These are phyloP conservation scores for Xylophagus ater DNA, from an alignment of 2,888 invertebrate genomes.

Conservation along the genomic window DNA sequence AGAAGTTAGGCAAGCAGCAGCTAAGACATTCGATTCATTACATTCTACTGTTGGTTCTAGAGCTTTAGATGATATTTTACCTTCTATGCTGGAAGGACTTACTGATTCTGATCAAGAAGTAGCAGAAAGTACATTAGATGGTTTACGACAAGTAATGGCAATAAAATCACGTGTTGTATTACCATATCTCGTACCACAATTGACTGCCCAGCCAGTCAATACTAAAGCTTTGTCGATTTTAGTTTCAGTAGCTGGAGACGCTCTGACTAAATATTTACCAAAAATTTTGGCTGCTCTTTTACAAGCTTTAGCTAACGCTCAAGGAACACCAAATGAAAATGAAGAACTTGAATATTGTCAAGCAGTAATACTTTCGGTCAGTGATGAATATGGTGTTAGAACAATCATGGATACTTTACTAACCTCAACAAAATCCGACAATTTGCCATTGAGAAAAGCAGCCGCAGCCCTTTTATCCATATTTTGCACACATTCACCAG, in stretches of 20 bases:
- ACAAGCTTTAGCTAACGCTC: slow-evolving; percentile 57
- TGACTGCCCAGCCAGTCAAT: slow-evolving; percentile 81
- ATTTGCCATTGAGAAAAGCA: slow-evolving; percentile 57
- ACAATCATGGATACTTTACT: slow-evolving; percentile 79
- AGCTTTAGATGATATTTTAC: slow-evolving; percentile 94
- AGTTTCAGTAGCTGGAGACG: slow-evolving; percentile 89
- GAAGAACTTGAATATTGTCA: slow-evolving; percentile 85
- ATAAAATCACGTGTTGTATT: slow-evolving; percentile 91
- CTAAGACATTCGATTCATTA: slow-evolving; percentile 91
- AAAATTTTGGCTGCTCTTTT: slow-evolving; percentile 88
- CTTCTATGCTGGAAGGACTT: slow-evolving; percentile 66
- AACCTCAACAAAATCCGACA: slow-evolving; percentile 57
- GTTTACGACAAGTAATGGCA: slow-evolving; percentile 92
- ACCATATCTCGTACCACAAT: slow-evolving; percentile 90
- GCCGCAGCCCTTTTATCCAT: slow-evolving; percentile 79
- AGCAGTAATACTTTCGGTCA: slow-evolving; percentile 82
- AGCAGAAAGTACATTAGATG: slow-evolving; percentile 88
- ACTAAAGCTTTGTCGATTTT: slow-evolving; percentile 88
- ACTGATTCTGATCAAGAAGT: slow-evolving; percentile 66
- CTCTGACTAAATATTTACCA: slow-evolving; percentile 78
- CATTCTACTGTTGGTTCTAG: slow-evolving; percentile 88
- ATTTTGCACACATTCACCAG: slow-evolving; percentile 81
- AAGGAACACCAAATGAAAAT: slow-evolving; percentile 51
- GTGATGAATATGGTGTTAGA: slow-evolving; percentile 76
- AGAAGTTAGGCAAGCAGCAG: slow-evolving; percentile 88